A percentile compares a stretch with the other conserved stretches of the same genome.
Evolutionary conservation across 2,113 vertebrate genomes (phyloP).

Genomic region (Neoarius graeffei): DNA sequence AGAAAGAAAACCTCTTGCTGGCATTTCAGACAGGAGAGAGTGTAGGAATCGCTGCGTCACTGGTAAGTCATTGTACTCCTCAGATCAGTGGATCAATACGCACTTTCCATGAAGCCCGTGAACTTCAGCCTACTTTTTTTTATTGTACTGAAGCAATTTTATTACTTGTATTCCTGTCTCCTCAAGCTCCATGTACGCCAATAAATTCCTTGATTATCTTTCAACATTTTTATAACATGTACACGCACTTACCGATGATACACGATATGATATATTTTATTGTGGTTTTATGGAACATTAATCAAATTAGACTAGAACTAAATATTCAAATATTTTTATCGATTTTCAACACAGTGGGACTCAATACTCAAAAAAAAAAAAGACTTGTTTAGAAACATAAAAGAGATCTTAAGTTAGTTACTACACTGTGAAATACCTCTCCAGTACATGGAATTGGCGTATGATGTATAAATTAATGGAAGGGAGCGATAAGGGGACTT

Average conservation of each 20-base stretch:
- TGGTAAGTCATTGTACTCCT: constrained; percentile 61
- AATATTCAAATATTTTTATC: no score
- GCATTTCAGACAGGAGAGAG: constrained; percentile 75
- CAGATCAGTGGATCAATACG: background rate
- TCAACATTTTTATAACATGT: background rate
- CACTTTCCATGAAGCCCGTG: background rate
- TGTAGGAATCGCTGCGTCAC: constrained; percentile 66
- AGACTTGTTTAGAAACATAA: no score
- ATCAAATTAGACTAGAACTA: no score
- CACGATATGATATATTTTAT: background rate
- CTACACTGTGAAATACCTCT: no score
- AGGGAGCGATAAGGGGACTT: no score
- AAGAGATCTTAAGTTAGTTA: no score
- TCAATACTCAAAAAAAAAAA: no score
- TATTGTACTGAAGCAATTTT: background rate
- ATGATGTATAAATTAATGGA: no score
- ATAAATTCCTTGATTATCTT: background rate
- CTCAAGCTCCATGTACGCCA: background rate
- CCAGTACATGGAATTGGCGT: no score
- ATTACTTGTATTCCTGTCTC: no score
- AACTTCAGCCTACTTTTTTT: background rate
- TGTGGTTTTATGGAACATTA: background rate
- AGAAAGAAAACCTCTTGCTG: constrained; percentile 74
- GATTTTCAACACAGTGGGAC: no score
- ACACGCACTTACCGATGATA: background rate